Evolutionary conservation across 2,113 vertebrate species (phyloP).

Genomic region (Aviceda subcristata): DNA sequence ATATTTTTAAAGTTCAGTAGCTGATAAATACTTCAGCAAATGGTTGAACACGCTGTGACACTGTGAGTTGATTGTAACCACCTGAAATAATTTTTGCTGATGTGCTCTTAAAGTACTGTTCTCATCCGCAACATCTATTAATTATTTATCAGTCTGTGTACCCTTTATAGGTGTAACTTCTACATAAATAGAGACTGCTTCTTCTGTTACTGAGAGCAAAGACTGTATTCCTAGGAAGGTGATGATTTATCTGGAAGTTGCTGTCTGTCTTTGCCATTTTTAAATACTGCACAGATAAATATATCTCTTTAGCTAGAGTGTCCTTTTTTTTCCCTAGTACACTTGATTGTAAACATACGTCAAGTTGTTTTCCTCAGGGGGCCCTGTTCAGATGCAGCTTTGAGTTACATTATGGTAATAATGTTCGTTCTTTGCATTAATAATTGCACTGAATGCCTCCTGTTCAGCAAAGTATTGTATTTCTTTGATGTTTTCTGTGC

Average conservation of each 20-base stretch:
- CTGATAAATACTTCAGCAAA: background rate
- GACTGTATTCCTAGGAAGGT: background rate
- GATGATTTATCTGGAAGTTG: background rate
- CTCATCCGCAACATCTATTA: background rate
- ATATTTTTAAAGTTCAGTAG: background rate
- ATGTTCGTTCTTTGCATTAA: constrained; percentile 15
- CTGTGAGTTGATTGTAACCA: background rate
- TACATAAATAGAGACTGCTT: background rate
- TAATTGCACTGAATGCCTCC: background rate
- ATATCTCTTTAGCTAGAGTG: background rate
- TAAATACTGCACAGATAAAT: background rate
- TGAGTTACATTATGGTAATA: background rate
- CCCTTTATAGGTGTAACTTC: background rate
- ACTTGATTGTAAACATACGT: background rate
- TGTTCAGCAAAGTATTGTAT: background rate
- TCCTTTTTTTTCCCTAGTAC: background rate
- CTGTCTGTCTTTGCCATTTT: background rate
- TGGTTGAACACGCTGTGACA: background rate
- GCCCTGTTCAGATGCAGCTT: background rate
- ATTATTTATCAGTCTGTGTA: background rate
- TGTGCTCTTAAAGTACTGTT: background rate
- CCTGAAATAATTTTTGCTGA: background rate
- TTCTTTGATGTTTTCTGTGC: background rate
- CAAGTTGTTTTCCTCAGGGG: background rate
- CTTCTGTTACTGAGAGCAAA: background rate